Conservation (phyloP, 1,140 invertebrate species). For the Drosophila bocqueti region DNA sequence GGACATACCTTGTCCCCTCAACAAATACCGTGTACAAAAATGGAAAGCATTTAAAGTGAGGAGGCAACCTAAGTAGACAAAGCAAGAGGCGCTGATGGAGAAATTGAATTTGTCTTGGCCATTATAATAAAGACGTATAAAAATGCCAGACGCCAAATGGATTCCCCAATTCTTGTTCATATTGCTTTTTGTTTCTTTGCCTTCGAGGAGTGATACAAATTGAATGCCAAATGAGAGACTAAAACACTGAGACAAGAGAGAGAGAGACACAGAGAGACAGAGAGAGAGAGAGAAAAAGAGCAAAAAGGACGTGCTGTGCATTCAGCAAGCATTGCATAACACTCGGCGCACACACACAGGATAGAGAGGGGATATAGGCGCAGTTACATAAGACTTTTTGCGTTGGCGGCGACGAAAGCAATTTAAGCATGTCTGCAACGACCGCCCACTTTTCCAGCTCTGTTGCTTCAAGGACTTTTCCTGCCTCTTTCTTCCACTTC, state of each 20-base stretch:
- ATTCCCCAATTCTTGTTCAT: constrained; percentile 11
- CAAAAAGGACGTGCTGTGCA: constrained; percentile 50
- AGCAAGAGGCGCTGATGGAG: constrained; percentile 40
- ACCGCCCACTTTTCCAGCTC: constrained; percentile 31
- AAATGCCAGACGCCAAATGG: constrained; percentile 52
- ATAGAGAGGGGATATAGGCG: constrained; percentile 19
- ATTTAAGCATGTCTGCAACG: constrained; percentile 45
- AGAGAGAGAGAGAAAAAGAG: constrained; percentile 4
- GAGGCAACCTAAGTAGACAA: constrained; percentile 19
- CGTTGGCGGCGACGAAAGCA: constrained; percentile 52
- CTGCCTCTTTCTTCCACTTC: constrained; percentile 14
- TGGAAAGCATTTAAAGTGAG: constrained; percentile 50
- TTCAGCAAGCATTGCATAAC: constrained; percentile 53
- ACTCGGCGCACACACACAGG: constrained; percentile 20
- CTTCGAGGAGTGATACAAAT: constrained; percentile 52
- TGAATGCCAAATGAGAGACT: constrained; percentile 53
- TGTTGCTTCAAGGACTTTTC: constrained; percentile 78
- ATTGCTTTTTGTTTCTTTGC: constrained; percentile 9
- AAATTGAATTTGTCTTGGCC: constrained; percentile 73
- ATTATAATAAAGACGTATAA: constrained; percentile 74
- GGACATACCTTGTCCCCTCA: background rate
- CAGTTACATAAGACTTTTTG: constrained; percentile 54
- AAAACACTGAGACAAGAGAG: background rate
- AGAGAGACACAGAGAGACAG: background rate
- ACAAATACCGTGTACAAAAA: constrained; percentile 14